Base-by-base conservation (phyloP, 2,113 vertebrate species). In the Mirounga angustirostris region DNA sequence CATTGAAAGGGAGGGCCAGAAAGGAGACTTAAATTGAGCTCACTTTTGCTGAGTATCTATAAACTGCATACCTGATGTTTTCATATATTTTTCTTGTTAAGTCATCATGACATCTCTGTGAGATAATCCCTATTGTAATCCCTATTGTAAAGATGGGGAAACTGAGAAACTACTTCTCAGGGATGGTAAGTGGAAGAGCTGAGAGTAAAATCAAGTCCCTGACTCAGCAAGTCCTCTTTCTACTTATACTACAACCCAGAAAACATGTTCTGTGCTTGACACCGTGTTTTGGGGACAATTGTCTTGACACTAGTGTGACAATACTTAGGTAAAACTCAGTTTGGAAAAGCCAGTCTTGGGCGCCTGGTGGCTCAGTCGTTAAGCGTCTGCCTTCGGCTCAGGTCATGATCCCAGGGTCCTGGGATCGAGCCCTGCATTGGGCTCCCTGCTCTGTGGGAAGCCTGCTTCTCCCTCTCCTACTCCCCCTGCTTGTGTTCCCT, bases 21-120 rank as follows among this genome's bases (percentile, higher is more conserved):
- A 93, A 90, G 54, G 52, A 81, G 80, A 67, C 46, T 71, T 98
- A 65, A 87, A 10, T 28, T 50, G 63, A 79, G 15, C 19, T 94
- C 43, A 9, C 10, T 43, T 80, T 58, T 81, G 33, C 40, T 50
- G 50, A 65, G 12, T 18, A 12, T 86, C 43, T 90, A 0, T 78
- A n/a, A 40, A 33, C 56, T 67, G 46, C 61, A 15, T 93, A 9
- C 22, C 43, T 56, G 30, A 56, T 21, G 2, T 65, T 40, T 93
- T 83, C 7, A 4, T 18, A 8, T 61, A 28, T 83, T 90, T 63
- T n/a, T 79, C 36, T 97, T 15, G 50, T 28, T 58, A 76, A 67
- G 1, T 76, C 46, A 40, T 63, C 36, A 16, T 13, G n/a, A 15
- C 9, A 21, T 73, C 59, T 67, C 3, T 89, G 1, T 63, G 74